These are phyloP conservation scores for Strigamia crassipes DNA, from an alignment of 2,888 invertebrate species.

Conservation along the genomic window DNA sequence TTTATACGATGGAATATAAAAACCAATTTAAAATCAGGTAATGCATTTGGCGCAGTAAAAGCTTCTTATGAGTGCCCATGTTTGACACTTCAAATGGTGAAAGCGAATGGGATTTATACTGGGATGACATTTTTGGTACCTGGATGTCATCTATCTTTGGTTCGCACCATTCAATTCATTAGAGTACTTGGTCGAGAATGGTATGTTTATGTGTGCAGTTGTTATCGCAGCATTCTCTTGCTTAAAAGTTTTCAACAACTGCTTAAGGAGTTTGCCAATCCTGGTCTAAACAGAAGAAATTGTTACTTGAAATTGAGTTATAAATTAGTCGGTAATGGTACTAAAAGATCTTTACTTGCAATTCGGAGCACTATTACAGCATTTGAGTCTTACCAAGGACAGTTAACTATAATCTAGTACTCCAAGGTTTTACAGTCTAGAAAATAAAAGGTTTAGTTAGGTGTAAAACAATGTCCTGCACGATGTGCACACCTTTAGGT, in stretches of 20 bases:
- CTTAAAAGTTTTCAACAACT: not conserved
- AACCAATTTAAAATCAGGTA: not conserved
- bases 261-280: not conserved
- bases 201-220: not conserved
- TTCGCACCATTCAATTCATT: not conserved
- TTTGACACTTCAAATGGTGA: not conserved
- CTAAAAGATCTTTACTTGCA: not conserved
- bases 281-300: constrained; percentile 1
- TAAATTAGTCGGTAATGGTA: constrained; percentile 3
- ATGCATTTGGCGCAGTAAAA: not conserved
- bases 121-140: not conserved
- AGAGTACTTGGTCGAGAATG: not conserved
- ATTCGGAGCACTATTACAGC: constrained; percentile 7
- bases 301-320: not conserved
- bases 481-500: too few species aligned
- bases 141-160: not conserved
- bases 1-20: not conserved
- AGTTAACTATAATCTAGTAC: not conserved
- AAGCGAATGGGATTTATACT: not conserved
- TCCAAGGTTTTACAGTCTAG: not conserved
- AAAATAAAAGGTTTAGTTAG: too few species aligned
- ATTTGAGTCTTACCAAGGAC: constrained; percentile 5
- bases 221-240: not conserved
- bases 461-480: too few species aligned
- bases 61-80: not conserved